Conservation (phyloP, 2,113 vertebrate genomes). For the Sporophila hypoxantha region DNA sequence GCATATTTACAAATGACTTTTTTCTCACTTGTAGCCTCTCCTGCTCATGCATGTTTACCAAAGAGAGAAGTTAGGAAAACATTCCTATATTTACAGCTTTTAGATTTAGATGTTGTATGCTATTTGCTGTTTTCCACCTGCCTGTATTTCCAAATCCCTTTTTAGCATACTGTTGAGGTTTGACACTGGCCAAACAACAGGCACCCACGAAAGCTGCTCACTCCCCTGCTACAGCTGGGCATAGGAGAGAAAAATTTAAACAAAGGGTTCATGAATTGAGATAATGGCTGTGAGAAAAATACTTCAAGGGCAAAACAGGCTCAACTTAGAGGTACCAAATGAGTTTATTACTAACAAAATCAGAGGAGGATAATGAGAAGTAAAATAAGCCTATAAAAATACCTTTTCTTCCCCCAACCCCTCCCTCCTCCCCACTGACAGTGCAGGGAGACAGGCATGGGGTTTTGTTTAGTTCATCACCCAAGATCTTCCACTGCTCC, state of each 20-base stretch:
- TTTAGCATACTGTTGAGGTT: background rate
- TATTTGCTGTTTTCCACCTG: background rate
- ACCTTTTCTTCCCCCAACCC: background rate
- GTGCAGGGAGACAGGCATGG: background rate
- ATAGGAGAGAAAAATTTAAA: background rate
- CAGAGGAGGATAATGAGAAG: background rate
- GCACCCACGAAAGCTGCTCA: rapidly evolving
- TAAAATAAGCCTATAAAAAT: background rate
- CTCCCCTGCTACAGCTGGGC: background rate
- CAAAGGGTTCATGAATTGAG: background rate
- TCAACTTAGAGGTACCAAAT: background rate
- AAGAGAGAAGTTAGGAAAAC: background rate
- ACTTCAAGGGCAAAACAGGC: background rate
- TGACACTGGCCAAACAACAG: background rate
- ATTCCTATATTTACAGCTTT: background rate
- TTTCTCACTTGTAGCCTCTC: background rate
- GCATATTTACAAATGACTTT: background rate
- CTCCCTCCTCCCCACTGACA: background rate
- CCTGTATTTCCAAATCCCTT: background rate
- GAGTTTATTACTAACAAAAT: background rate
- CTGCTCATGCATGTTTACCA: background rate
- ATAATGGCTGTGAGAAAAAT: background rate
- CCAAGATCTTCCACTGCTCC: rapidly evolving
- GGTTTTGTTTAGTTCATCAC: background rate
- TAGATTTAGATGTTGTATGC: background rate